Conservation (phyloP, 2,113 vertebrate genomes). For the Embiotoca jacksoni region DNA sequence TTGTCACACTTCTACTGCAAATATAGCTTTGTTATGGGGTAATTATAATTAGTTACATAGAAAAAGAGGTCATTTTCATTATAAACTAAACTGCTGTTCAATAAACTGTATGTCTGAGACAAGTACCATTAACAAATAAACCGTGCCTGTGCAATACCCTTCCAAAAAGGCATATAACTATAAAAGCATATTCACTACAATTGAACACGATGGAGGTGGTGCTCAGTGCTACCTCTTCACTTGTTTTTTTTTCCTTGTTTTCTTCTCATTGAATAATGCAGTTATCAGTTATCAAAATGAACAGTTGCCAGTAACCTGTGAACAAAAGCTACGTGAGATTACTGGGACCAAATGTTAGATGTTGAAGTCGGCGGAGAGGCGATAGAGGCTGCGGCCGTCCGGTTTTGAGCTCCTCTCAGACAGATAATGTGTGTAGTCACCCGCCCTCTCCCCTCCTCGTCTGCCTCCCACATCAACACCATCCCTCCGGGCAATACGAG, state of each 20-base stretch:
- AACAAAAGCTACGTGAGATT: constrained; percentile 32
- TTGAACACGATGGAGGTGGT: not conserved
- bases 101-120: not conserved
- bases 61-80: fast-evolving
- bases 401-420: constrained; percentile 65
- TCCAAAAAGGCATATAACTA: not conserved
- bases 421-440: constrained; percentile 75
- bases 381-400: constrained; percentile 39
- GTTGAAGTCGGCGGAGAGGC: constrained; percentile 55
- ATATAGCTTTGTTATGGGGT: not conserved
- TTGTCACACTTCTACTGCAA: not conserved
- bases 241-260: not conserved
- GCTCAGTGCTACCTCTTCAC: not conserved
- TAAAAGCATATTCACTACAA: not conserved
- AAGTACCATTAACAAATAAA: not conserved
- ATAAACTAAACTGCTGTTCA: not conserved
- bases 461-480: constrained; percentile 68
- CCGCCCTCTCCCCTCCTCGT: constrained; percentile 1
- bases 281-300: constrained; percentile 3
- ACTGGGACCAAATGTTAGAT: constrained; percentile 42
- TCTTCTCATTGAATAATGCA: constrained; percentile 7
- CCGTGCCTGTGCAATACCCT: not conserved
- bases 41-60: not conserved
- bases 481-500: constrained; percentile 78
- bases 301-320: not conserved